Evolutionary conservation across 2,113 vertebrate species (phyloP), one percentile per base, ranked within the genome.

Genomic region (Pachypanchax playfairii): DNA sequence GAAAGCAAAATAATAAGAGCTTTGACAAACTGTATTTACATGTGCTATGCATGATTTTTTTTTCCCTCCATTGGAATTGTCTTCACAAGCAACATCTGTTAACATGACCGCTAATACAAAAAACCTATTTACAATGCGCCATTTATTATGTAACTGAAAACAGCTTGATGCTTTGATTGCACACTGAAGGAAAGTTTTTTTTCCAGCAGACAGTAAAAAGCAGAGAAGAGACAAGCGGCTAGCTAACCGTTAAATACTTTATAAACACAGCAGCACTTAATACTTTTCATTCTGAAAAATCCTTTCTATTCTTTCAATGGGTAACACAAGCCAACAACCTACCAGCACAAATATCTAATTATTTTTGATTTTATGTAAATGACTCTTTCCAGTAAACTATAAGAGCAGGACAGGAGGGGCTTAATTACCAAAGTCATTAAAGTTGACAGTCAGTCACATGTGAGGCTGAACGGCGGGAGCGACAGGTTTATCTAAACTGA

Each of bases 361-460:
- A n/a, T n/a, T n/a, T 2, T 42, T 29, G 12, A 50, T 67, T 38
- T 31, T 33, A 52, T 73, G 61, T 65, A 7, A 49, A 21, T 51
- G 46, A 17, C 22, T 15, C n/a, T 6, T 52, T 51, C 21, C 41
- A 62, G 57, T 26, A 8, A 3, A 22, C 11, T 54, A 22, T n/a
- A 49, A 11, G 2, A 60, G 43, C 26, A 28, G 51, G 18, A 46
- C 21, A 58, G 15, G 51, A 42, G 17, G 15, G 48, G 43, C 42
- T 26, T 56, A 59, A 57, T 65, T 47, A 75, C 49, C 10, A 17
- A 55, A 21, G 24, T 46, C 46, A 25, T 33, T 57, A 44, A 72
- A 29, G 64, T 71, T 64, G 38, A 43, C 43, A 60, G 36, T 54
- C 36, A 31, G 41, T 57, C 46, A 53, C 46, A 51, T 22, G 28